phyloP scores from a whole-genome alignment of 2,113 vertebrate genomes.

The Percina caprodes region DNA sequence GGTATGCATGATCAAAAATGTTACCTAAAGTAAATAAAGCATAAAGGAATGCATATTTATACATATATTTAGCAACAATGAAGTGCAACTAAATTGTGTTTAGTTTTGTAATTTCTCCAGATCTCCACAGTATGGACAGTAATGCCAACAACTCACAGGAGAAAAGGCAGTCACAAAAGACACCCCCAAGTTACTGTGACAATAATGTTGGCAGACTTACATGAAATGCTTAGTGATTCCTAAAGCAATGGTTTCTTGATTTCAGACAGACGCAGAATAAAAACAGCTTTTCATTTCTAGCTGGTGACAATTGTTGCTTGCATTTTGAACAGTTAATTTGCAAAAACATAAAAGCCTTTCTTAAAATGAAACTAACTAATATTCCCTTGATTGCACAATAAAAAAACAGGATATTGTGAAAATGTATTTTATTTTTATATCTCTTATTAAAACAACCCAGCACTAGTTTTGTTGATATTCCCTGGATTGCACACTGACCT shows the following conservation, averaged over 20 bases:
- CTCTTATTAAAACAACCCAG: neutral
- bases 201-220: neutral
- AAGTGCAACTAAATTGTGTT: neutral
- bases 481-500: neutral
- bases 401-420: neutral
- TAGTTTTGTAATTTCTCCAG: neutral
- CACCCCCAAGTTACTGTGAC: too few relatives aligned
- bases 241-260: neutral
- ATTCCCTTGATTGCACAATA: neutral
- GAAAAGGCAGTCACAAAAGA: neutral
- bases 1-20: slow-evolving; percentile 11
- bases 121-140: too few relatives aligned
- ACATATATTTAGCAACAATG: neutral
- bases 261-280: neutral
- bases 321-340: neutral
- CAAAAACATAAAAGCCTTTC: neutral
- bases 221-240: neutral
- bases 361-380: neutral
- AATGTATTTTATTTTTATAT: neutral
- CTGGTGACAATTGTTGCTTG: neutral
- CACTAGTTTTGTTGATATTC: neutral
- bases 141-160: neutral
- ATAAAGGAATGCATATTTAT: neutral
- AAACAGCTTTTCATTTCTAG: neutral
- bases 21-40: neutral